These are phyloP conservation scores for Coleophora flavipennella DNA, from an alignment of 2,888 invertebrate genomes.

Conservation along the genomic window DNA sequence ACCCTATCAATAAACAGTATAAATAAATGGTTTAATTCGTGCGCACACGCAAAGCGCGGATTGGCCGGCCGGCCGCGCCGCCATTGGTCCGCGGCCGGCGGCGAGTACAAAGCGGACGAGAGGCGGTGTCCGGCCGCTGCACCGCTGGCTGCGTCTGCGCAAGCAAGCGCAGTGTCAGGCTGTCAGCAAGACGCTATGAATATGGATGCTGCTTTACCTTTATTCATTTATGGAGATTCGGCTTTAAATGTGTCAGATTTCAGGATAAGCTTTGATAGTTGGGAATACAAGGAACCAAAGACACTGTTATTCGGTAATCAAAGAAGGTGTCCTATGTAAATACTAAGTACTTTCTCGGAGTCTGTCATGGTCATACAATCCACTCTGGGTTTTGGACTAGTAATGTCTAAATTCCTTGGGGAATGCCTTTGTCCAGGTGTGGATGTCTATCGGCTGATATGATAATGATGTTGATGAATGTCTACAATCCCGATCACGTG, in stretches of 20 bases:
- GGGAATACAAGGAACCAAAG: no score
- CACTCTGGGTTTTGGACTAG: no score
- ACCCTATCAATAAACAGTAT: slow-evolving; percentile 46
- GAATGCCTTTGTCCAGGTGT: no score
- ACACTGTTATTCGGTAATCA: no score
- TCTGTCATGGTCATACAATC: no score
- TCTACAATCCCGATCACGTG: no score
- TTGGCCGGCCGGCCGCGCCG: slow-evolving; percentile 38
- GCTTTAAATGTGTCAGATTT: neutral
- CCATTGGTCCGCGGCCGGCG: slow-evolving; percentile 44
- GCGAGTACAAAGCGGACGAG: slow-evolving; percentile 50
- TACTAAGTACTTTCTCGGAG: no score
- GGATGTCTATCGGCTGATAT: no score
- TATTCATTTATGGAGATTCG: slow-evolving; percentile 15
- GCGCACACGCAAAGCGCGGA: slow-evolving; percentile 45
- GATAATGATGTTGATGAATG: no score
- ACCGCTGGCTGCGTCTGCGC: slow-evolving; percentile 10
- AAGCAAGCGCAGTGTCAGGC: slow-evolving; percentile 21
- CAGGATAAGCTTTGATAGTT: neutral
- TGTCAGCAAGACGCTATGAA: slow-evolving; percentile 59
- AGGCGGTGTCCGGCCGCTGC: slow-evolving; percentile 44
- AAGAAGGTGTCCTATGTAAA: no score
- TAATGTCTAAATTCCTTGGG: no score
- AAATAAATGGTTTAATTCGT: slow-evolving; percentile 57
- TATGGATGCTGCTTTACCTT: slow-evolving; percentile 22